These are phyloP conservation scores for Equus przewalskii DNA, from an alignment of 2,113 vertebrate species.

Conservation along the genomic window DNA sequence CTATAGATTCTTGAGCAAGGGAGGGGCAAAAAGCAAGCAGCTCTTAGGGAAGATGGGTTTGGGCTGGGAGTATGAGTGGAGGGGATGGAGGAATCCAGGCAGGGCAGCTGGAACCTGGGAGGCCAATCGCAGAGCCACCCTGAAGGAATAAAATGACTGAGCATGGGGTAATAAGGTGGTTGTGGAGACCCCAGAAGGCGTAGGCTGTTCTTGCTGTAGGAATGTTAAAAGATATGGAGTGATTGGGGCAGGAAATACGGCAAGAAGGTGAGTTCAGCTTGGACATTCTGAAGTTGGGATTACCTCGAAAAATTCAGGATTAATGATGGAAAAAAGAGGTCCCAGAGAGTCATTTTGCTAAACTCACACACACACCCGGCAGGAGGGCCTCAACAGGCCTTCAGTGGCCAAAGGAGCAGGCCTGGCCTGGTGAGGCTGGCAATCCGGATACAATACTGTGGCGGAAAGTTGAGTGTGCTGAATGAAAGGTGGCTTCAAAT, in stretches of 20 bases:
- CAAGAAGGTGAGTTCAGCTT: neutral
- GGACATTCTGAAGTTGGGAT: slow-evolving; percentile 46
- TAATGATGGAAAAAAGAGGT: slow-evolving; percentile 22
- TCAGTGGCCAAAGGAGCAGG: neutral
- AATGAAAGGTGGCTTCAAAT: neutral
- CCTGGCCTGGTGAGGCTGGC: neutral
- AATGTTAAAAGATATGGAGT: slow-evolving; percentile 14
- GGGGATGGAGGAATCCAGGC: neutral
- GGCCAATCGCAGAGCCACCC: neutral
- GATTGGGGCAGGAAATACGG: neutral
- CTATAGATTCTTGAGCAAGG: neutral
- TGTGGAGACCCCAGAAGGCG: neutral
- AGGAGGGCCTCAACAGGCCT: neutral
- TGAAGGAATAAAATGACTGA: neutral
- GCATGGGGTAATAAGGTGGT: neutral
- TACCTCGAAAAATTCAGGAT: slow-evolving; percentile 24
- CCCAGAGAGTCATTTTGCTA: neutral
- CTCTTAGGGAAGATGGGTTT: neutral
- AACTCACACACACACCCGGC: neutral
- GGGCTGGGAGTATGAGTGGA: neutral
- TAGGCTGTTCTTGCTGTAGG: neutral
- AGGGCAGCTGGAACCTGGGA: slow-evolving; percentile 1
- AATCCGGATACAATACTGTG: neutral
- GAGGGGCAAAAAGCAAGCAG: neutral
- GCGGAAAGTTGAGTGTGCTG: neutral